These are phyloP conservation scores for Anguilla japonica DNA, from an alignment of 2,113 vertebrate genomes.

Conservation along the genomic window DNA sequence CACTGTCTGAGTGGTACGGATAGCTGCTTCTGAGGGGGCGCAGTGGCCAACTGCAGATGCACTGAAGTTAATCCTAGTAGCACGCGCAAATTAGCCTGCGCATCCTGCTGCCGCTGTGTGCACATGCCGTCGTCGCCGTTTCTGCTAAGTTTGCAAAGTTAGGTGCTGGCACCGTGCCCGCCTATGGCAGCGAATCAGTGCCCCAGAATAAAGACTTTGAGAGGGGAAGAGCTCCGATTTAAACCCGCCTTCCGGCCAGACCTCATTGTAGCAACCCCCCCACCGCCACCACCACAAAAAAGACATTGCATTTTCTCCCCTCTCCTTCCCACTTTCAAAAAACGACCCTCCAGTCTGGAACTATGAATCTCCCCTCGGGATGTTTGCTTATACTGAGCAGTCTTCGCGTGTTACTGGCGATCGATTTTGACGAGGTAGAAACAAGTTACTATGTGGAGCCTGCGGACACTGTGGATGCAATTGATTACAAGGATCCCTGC, in stretches of 20 bases:
- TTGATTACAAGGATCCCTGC: constrained; percentile 75
- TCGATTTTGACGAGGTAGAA: constrained; percentile 49
- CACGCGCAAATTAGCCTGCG: not conserved
- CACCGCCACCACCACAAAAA: constrained; percentile 12
- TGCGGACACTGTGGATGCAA: constrained; percentile 48
- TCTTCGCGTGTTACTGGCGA: constrained; percentile 48
- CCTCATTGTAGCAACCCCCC: constrained; percentile 5
- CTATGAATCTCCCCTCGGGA: constrained; percentile 54
- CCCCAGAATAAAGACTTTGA: constrained; percentile 58
- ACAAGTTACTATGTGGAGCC: constrained; percentile 33
- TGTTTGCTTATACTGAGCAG: constrained; percentile 51
- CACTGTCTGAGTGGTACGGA: too few relatives aligned
- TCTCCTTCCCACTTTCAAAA: constrained; percentile 27
- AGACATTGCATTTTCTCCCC: constrained; percentile 25
- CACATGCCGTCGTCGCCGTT: constrained; percentile 15
- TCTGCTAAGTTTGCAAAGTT: constrained; percentile 33
- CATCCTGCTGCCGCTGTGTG: not conserved
- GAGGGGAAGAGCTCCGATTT: constrained; percentile 49
- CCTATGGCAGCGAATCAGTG: constrained; percentile 53
- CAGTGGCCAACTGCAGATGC: not conserved
- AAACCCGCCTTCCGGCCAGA: constrained; percentile 45
- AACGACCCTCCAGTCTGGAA: constrained; percentile 4
- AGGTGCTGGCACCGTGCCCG: constrained; percentile 43
- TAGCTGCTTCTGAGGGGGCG: not conserved
- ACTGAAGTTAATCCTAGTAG: not conserved